Conservation (phyloP, 1,140 invertebrate genomes). For the Triops longicaudatus region DNA sequence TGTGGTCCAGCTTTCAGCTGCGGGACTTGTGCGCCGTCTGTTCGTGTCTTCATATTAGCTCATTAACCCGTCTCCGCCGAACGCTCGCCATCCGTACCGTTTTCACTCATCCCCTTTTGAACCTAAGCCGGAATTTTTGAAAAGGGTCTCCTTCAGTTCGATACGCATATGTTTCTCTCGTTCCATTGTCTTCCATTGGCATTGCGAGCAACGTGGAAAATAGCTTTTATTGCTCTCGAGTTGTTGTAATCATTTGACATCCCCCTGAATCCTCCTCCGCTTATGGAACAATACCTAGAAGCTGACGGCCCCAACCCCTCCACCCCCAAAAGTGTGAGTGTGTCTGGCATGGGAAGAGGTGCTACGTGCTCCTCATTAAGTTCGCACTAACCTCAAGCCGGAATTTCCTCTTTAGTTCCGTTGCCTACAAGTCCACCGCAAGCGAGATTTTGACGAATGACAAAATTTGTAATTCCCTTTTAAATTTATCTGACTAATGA, state of each 20-base stretch:
- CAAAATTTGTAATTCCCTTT: not conserved
- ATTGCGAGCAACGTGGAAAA: not conserved
- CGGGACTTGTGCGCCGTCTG: not conserved
- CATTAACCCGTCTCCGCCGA: slow-evolving; percentile 3
- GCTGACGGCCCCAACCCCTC: not conserved
- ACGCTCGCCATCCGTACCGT: no score
- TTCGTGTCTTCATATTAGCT: slow-evolving; percentile 16
- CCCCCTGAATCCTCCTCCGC: not conserved
- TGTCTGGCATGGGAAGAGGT: not conserved
- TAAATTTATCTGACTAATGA: not conserved
- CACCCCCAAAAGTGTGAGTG: not conserved
- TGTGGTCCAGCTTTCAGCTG: slow-evolving; percentile 18
- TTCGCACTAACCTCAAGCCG: slow-evolving; percentile 11
- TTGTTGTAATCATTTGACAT: not conserved
- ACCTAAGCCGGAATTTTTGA: no score
- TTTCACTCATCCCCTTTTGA: no score
- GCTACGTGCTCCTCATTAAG: slow-evolving; percentile 5
- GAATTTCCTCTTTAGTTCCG: not conserved
- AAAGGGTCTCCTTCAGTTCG: not conserved
- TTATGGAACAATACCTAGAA: not conserved
- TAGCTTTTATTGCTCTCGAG: not conserved
- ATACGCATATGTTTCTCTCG: not conserved
- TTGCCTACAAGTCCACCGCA: not conserved
- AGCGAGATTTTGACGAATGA: not conserved
- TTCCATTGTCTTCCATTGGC: not conserved